phyloP scores from a whole-genome alignment of 1,140 invertebrate genomes.

The Gryon sp. region DNA sequence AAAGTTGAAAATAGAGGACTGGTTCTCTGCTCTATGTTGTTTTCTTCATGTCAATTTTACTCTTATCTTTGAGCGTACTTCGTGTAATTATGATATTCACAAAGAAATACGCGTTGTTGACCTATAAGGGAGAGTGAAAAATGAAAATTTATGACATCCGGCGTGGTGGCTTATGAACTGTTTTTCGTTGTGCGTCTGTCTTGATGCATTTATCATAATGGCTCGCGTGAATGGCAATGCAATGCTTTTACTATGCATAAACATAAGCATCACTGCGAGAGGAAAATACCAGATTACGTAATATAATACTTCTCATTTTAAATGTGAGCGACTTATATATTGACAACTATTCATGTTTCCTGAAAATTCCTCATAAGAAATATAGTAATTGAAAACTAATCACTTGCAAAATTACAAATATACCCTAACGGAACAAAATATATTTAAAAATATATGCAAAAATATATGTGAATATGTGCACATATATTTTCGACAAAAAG shows the following conservation, averaged over 20 bases:
- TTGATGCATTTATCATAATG: conserved; percentile 63
- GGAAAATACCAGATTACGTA: conserved; percentile 54
- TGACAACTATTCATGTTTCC: conserved; percentile 27
- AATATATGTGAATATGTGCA: too few species aligned
- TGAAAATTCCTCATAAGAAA: too few species aligned
- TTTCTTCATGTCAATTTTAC: conserved; percentile 10
- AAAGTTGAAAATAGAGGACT: too few species aligned
- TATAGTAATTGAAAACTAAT: too few species aligned
- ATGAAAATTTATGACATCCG: conserved; percentile 62
- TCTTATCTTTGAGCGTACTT: conserved; percentile 15
- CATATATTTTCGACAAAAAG: too few species aligned
- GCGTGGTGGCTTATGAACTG: conserved; percentile 43
- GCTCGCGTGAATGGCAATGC: conserved; percentile 46
- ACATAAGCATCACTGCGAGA: conserved; percentile 43
- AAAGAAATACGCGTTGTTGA: conserved; percentile 44
- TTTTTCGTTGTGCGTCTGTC: conserved; percentile 56
- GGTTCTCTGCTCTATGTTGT: too few species aligned
- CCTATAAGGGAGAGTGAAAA: conserved; percentile 54
- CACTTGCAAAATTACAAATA: too few species aligned
- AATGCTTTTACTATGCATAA: conserved; percentile 53
- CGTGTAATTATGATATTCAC: conserved; percentile 57
- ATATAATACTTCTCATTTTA: conserved; percentile 16
- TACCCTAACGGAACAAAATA: too few species aligned
- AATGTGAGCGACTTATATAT: conserved; percentile 32
- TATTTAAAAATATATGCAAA: too few species aligned